Evolutionary conservation across 2,888 invertebrate species (phyloP).

Genomic region (Synergus itoensis): DNA sequence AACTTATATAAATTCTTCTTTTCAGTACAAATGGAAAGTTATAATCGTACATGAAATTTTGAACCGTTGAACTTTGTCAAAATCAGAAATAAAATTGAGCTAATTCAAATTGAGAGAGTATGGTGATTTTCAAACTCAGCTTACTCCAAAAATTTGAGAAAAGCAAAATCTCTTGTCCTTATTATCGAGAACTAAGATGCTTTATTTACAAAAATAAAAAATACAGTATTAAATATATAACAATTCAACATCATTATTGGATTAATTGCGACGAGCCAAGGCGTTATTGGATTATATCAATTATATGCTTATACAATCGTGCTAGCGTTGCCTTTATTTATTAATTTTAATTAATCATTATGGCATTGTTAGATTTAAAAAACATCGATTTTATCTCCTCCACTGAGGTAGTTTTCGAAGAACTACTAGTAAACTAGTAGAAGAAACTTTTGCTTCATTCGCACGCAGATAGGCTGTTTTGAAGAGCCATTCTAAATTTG

Average conservation of each 20-base stretch:
- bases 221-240: conserved; percentile 34
- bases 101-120: too few species aligned
- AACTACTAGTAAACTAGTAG: neutral
- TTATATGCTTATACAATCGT: conserved; percentile 4
- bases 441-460: neutral
- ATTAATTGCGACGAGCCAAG: conserved; percentile 23
- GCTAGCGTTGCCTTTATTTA: conserved; percentile 15
- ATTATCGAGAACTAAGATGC: neutral
- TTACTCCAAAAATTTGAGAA: neutral
- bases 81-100: too few species aligned
- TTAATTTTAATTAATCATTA: neutral
- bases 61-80: too few species aligned
- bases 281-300: conserved; percentile 18
- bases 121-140: neutral
- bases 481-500: conserved; percentile 4
- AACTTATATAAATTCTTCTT: neutral
- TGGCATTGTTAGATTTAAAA: conserved; percentile 14
- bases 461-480: neutral
- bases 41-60: neutral
- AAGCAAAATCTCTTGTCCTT: neutral
- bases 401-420: neutral
- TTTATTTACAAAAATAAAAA: conserved; percentile 41
- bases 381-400: neutral
- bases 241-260: conserved; percentile 27
- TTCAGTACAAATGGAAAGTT: neutral